Base-by-base conservation (phyloP, 2,888 invertebrate species). In the Erebia aethiops region DNA sequence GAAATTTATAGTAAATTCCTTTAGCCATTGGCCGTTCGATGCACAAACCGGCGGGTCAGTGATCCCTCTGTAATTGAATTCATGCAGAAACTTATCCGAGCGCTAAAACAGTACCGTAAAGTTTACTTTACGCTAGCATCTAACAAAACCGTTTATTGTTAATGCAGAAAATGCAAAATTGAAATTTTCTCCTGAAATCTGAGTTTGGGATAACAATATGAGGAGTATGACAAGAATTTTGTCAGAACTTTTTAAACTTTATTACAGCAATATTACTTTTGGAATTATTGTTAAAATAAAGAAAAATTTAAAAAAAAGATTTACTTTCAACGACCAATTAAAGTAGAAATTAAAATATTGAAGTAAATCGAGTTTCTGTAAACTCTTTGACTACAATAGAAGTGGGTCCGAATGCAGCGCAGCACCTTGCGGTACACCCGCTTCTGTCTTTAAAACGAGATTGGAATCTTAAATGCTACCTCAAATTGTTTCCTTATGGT, bases 41-140 rank as follows among this genome's bases (percentile, higher is more conserved):
- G 84, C 84, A 83, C 78, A 78, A 80, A 80, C 74, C 75, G 75
- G 69, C 75, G 77, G 87, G 85, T 85, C 86, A 83, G 72, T 75
- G 79, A 81, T 79, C 80, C 71, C 69, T 70, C 70, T 75, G 83
- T 86, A 88, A 88, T 88, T 88, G 87, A 87, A 88, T 88, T 84
- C 87, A 85, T 85, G 87, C 85, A 86, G 81, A 82, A 85, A 87
- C 83, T 85, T 87, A 88, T 85, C 85, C 87, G 82, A 85, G 82
- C 87, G 87, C 87, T 87, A 85, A 87, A 89, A 87, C 87, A 83
- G 84, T 81, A 86, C 85, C 82, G 85, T 84, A 86, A 82, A 85
- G 81, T 80, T 79, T 79, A 79, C 79, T 81, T 80, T 80, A 77
- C 77, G 75, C 71, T 77, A 76, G 77, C 76, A 70, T 75, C 72